phyloP scores from a whole-genome alignment of 2,113 vertebrate genomes.

The Prochilodus magdalenae region DNA sequence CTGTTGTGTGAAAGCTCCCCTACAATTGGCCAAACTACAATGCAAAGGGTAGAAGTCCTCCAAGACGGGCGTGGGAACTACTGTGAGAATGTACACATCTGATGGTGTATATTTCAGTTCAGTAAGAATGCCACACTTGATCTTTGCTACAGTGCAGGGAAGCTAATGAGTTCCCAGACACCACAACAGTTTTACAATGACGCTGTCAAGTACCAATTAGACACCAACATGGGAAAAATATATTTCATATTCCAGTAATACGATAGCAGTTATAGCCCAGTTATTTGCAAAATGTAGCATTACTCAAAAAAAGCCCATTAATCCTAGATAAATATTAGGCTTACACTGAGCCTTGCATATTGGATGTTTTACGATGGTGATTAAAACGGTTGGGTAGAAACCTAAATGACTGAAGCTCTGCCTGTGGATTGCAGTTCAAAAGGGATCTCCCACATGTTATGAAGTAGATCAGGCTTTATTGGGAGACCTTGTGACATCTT shows the following conservation, averaged over 20 bases:
- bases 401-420: conserved; percentile 42
- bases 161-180: conserved; percentile 46
- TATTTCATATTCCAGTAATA: conserved; percentile 29
- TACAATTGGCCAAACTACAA: not conserved
- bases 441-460: conserved; percentile 61
- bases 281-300: conserved; percentile 44
- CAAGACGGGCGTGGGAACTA: not conserved
- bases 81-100: not conserved
- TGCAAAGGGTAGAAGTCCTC: not conserved
- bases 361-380: conserved; percentile 54
- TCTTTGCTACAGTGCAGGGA: not conserved
- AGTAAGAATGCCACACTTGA: not conserved
- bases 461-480: conserved; percentile 55
- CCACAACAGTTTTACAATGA: conserved; percentile 30
- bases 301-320: conserved; percentile 38
- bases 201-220: conserved; percentile 37
- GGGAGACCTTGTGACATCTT: conserved; percentile 58
- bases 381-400: conserved; percentile 57
- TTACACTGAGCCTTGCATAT: conserved; percentile 35
- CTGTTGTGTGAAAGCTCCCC: too few species aligned
- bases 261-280: conserved; percentile 33
- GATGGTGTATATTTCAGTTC: not conserved
- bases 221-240: conserved; percentile 39
- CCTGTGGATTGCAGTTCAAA: conserved; percentile 52
- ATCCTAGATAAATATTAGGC: conserved; percentile 54